Evolutionary conservation across 2,797 vertebrate species (phyloP).

Genomic region (Momotus momota): DNA sequence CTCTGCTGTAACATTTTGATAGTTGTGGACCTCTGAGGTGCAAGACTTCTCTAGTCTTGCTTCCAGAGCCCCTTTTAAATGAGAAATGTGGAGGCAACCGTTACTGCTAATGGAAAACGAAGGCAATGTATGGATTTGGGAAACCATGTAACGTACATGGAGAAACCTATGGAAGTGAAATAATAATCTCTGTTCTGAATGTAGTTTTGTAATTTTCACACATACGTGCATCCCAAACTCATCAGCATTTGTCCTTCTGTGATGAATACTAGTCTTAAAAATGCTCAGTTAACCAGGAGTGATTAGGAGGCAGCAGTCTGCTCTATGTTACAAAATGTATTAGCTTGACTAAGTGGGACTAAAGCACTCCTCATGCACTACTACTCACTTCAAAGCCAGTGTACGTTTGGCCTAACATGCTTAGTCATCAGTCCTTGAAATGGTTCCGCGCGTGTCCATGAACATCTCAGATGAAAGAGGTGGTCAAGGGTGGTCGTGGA

Average conservation of each 20-base stretch:
- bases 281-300: neutral
- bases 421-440: neutral
- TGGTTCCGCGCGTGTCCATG: accelerated
- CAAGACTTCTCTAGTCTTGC: neutral
- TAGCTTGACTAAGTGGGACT: neutral
- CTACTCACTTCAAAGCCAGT: neutral
- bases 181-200: neutral
- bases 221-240: neutral
- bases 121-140: neutral
- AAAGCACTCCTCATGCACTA: neutral
- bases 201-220: neutral
- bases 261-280: neutral
- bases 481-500: neutral
- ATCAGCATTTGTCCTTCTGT: neutral
- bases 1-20: neutral
- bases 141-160: neutral
- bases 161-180: neutral
- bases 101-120: neutral
- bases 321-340: neutral
- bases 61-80: neutral
- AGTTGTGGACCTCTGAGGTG: neutral
- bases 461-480: neutral
- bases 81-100: neutral
- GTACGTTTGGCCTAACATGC: neutral
- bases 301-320: neutral